Base-by-base conservation (phyloP, 2,113 vertebrate genomes). In the Pachyramphus minor region DNA sequence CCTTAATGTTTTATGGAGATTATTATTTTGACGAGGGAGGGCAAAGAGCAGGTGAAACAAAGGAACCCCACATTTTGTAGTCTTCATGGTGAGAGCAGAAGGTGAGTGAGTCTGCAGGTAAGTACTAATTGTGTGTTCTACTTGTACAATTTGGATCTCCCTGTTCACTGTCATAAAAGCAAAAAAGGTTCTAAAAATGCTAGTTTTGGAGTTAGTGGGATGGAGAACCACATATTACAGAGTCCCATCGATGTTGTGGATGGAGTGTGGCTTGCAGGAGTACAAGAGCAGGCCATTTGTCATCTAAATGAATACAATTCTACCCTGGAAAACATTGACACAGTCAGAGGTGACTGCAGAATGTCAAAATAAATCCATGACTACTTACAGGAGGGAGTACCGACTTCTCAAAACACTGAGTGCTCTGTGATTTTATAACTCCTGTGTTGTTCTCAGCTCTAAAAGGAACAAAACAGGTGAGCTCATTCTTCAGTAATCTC, bases 381-480 rank as follows among this genome's bases (percentile, higher is more conserved):
- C 33, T 78, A n/a, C 39, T 39, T 75, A 33, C 2, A 77, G 11
- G 14, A 76, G 25, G 23, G 50, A 90, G 23, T 25, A 81, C 24
- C 62, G 56, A 55, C 37, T 80, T 90, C 50, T 81, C 24, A 52
- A 80, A 90, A 80, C 39, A 84, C 47, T 31, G 30, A 94, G 27
- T 37, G 14, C 27, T 35, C 45, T 77, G 18, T 69, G 59, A 80
- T 90, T 90, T 90, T 86, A 71, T 74, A 95, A 92, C 35, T 24
- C 42, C 20, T 25, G 19, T 69, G 72, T 25, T 89, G 42, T 80
- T 63, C 68, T 83, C 78, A 55, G 47, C 42, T 94, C 81, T 84
- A 55, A 82, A 86, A 93, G 30, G 77, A 95, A 89, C 83, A 95
- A 96, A 96, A 93, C 75, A 96, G 93, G 87, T 94, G 78, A 97